A percentile compares a stretch with the other conserved stretches of the same genome.
Conservation (phyloP, 2,888 invertebrate species). For the Ceratothoa steindachneri region DNA sequence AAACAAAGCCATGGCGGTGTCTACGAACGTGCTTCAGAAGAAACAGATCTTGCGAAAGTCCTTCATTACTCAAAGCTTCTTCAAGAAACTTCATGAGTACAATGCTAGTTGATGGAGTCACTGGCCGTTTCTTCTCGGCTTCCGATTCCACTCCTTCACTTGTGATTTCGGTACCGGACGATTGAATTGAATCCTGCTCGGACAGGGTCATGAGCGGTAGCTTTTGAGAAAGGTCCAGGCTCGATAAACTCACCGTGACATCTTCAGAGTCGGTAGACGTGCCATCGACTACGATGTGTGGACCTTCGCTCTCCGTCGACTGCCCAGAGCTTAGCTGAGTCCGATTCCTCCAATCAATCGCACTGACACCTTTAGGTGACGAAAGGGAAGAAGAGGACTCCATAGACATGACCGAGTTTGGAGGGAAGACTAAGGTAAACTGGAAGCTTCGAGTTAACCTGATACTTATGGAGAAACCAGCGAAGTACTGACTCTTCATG, state of each 20-base stretch:
- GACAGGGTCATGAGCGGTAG: not conserved
- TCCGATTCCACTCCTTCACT: conserved; percentile 29
- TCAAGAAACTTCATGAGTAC: conserved; percentile 61
- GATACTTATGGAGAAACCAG: not conserved
- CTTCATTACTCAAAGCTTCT: conserved; percentile 91
- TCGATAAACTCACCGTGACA: not conserved
- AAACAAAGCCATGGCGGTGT: conserved; percentile 93
- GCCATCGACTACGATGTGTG: not conserved
- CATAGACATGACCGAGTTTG: not conserved
- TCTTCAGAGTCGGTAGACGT: not conserved
- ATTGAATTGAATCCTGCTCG: not conserved
- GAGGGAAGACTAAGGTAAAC: not conserved
- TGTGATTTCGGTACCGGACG: conserved; percentile 18
- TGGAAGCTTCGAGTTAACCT: not conserved
- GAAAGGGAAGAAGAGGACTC: not conserved
- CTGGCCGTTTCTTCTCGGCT: conserved; percentile 6
- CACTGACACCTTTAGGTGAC: not conserved
- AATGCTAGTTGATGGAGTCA: not conserved
- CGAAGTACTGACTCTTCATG: not conserved
- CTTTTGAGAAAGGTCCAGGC: not conserved
- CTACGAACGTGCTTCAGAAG: conserved; percentile 87
- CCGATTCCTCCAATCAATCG: not conserved
- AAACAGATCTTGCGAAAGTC: conserved; percentile 91
- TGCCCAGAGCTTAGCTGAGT: not conserved
- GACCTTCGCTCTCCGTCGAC: conserved; percentile 1